Evolutionary conservation across 2,888 invertebrate species (phyloP), one percentile per base, ranked within the genome.

Genomic region (Acrocyrtus sp.): DNA sequence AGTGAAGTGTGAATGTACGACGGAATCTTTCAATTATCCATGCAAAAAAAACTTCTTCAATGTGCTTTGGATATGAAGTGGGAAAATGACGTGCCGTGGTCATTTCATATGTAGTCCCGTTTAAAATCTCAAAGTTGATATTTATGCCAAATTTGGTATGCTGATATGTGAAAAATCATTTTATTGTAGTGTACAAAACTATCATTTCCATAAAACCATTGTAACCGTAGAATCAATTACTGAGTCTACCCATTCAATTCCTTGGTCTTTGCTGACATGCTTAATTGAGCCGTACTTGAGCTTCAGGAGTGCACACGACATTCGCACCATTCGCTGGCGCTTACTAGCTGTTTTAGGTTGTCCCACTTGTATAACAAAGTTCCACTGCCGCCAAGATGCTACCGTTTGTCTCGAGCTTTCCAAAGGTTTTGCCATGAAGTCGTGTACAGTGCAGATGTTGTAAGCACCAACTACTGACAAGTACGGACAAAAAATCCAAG

Each of bases 201-300:
- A 54, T 66, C 21, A 47, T 27, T 50, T 3, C 56, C 54, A 50
- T 8, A 66, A 34, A 5, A 66, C 27, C 21, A 66, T 6, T 8
- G 57, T 57, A 0, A 66, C 66, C 2, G 66, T 66, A 8, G 41
- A 2, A 34, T 66, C 66, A 34, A 66, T 66, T 26, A 66, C 24
- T 1, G 66, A 56, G 21, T 66, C 66, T 17, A 66, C 26, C 56
- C 57, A 66, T 17, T 66, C 57, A 39, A 66, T 66, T 12, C 50
- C 57, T 17, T 27, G 1, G n/a, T 57, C 56, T 24, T 50, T 47
- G 15, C 8, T 29, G 1, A 66, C 17, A 47, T 21, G 27, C 17
- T 47, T 54, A 3, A 66, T 15, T 2, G 45, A 45, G 24, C 66
- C 66, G 12, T 47, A 48, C 17, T 56, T 56, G 19, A 47, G 2